Conservation (phyloP, 2,113 vertebrate species). For the Orthonyx spaldingii region DNA sequence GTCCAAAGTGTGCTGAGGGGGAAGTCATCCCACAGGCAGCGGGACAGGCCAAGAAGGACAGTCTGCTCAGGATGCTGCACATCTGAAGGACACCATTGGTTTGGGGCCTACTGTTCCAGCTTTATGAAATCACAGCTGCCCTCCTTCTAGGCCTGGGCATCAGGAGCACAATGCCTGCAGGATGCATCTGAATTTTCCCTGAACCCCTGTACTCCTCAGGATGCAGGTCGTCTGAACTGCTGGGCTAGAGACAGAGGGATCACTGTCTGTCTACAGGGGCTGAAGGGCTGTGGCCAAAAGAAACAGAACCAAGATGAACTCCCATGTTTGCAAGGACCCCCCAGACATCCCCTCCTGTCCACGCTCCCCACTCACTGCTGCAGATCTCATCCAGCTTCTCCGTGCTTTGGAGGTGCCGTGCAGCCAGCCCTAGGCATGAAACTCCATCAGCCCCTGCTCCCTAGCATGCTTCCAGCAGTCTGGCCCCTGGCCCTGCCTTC, state of each 20-base stretch:
- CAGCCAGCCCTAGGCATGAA: not conserved
- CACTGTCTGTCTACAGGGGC: not conserved
- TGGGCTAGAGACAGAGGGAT: not conserved
- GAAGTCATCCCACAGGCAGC: not conserved
- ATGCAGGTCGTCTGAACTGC: not conserved
- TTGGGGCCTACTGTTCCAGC: not conserved
- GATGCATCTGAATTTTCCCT: accelerated
- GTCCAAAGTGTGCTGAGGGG: accelerated
- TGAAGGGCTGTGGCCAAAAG: not conserved
- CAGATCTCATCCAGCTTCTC: not conserved
- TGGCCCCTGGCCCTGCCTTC: not conserved
- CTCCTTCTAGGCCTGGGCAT: not conserved
- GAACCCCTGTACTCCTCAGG: not conserved
- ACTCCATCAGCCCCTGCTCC: not conserved
- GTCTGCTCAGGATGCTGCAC: not conserved
- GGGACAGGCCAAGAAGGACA: not conserved
- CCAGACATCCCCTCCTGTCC: not conserved
- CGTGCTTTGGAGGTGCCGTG: not conserved
- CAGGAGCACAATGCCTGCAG: accelerated
- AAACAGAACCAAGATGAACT: not conserved
- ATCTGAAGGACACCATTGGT: not conserved
- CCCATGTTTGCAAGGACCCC: not conserved
- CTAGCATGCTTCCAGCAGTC: not conserved
- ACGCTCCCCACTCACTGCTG: accelerated
- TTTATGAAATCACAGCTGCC: not conserved